Evolutionary conservation across 2,113 vertebrate species (phyloP).

Genomic region (Dipodomys stephensi): DNA sequence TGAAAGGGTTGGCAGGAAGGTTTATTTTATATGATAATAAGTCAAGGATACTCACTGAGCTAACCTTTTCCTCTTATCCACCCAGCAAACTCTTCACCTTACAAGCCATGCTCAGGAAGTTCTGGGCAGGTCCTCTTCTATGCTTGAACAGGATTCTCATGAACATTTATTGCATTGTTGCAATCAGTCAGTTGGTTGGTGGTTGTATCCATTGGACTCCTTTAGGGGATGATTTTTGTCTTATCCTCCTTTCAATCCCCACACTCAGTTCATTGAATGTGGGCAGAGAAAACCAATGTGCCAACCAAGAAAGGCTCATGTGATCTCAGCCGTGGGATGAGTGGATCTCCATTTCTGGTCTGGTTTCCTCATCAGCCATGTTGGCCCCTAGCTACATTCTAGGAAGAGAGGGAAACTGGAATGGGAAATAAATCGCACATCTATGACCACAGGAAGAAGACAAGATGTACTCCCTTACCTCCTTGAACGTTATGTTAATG

Average conservation of each 20-base stretch:
- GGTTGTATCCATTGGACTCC: neutral
- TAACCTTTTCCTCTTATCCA: constrained; percentile 15
- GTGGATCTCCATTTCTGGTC: neutral
- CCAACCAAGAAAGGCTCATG: neutral
- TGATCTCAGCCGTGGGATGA: neutral
- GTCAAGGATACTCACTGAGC: neutral
- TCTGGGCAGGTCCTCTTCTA: neutral
- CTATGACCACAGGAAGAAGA: constrained; percentile 80
- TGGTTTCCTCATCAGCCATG: neutral
- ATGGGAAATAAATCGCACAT: constrained; percentile 80
- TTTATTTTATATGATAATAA: neutral
- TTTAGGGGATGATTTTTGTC: neutral
- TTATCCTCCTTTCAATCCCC: constrained; percentile 29
- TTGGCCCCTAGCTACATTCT: neutral
- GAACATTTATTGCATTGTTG: neutral
- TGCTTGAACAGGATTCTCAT: neutral
- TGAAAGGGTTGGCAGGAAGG: neutral
- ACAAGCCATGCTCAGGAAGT: constrained; percentile 4
- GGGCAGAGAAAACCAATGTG: neutral
- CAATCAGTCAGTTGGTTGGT: neutral
- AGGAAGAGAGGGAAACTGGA: neutral
- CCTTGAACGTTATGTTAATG: constrained; percentile 75
- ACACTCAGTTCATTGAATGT: constrained; percentile 4
- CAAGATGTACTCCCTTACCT: constrained; percentile 80
- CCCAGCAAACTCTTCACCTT: constrained; percentile 14